phyloP scores from a whole-genome alignment of 1,140 invertebrate genomes.

The Drosophila subpulchrella region DNA sequence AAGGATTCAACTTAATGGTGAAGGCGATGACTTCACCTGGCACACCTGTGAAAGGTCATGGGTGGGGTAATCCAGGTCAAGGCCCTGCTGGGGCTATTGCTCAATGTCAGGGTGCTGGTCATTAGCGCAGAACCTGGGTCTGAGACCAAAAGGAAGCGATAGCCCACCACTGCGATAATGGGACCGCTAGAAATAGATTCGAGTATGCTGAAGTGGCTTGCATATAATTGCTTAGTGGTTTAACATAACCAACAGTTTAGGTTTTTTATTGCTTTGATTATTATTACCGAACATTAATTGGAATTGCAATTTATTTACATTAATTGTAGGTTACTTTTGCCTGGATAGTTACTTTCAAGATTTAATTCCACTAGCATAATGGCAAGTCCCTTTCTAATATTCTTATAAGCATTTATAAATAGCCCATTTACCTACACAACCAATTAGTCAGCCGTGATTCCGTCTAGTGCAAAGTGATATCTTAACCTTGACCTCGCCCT shows the following conservation, averaged over 20 bases:
- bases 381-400: too few species aligned
- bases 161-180: constrained; percentile 10
- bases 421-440: constrained; percentile 6
- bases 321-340: too few species aligned
- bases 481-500: constrained; percentile 45
- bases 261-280: neutral
- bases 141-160: neutral
- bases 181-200: constrained; percentile 2
- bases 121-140: constrained; percentile 19
- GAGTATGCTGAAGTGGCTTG: constrained; percentile 8
- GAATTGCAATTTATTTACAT: too few species aligned
- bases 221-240: neutral
- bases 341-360: too few species aligned
- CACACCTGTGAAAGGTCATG: constrained; percentile 37
- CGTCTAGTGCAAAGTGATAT: constrained; percentile 38
- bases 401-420: too few species aligned
- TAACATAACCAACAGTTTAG: neutral
- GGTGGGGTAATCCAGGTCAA: neutral
- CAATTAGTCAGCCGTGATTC: constrained; percentile 40
- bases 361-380: too few species aligned
- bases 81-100: constrained; percentile 17
- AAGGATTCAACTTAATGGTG: too few species aligned
- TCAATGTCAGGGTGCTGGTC: constrained; percentile 38
- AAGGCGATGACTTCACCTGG: constrained; percentile 28
- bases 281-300: too few species aligned